Evolutionary conservation across 2,888 invertebrate species (phyloP).

Genomic region (Epistrophe eligans): DNA sequence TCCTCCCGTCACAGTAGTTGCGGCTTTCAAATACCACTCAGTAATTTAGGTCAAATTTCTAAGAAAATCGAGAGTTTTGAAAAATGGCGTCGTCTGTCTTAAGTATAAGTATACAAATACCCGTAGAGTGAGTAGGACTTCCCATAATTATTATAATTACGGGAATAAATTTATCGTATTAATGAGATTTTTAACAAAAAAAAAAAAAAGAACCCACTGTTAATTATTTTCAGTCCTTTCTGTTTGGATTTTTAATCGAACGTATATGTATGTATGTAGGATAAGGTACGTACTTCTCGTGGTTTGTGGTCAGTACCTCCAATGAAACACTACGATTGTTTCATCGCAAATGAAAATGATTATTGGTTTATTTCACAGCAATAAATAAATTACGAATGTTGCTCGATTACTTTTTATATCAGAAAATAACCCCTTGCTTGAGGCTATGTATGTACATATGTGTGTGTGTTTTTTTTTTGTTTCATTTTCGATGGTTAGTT

Average conservation of each 20-base stretch:
- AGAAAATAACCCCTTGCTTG: background rate
- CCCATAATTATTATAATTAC: constrained; percentile 43
- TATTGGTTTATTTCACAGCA: constrained; percentile 39
- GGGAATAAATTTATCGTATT: background rate
- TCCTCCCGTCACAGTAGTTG: background rate
- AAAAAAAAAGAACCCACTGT: background rate
- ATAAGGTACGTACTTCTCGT: no score
- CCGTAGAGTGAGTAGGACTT: no score
- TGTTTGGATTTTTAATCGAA: background rate
- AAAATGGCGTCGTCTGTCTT: background rate
- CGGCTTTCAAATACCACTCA: background rate
- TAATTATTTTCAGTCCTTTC: background rate
- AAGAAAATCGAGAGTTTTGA: constrained; percentile 7
- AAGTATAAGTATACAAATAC: constrained; percentile 11
- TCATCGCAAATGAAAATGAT: constrained; percentile 4
- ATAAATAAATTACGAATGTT: constrained; percentile 45
- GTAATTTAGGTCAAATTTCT: constrained; percentile 12
- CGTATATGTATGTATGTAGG: background rate
- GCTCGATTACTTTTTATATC: constrained; percentile 24
- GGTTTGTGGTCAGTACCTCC: background rate
- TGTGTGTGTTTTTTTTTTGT: background rate
- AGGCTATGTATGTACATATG: background rate
- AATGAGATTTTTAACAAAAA: constrained; percentile 12
- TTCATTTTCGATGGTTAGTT: background rate
- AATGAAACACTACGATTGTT: background rate